A percentile compares a stretch with the other conserved stretches of the same genome.
phyloP scores from a whole-genome alignment of 1,140 invertebrate species.

The Eueides isabella region DNA sequence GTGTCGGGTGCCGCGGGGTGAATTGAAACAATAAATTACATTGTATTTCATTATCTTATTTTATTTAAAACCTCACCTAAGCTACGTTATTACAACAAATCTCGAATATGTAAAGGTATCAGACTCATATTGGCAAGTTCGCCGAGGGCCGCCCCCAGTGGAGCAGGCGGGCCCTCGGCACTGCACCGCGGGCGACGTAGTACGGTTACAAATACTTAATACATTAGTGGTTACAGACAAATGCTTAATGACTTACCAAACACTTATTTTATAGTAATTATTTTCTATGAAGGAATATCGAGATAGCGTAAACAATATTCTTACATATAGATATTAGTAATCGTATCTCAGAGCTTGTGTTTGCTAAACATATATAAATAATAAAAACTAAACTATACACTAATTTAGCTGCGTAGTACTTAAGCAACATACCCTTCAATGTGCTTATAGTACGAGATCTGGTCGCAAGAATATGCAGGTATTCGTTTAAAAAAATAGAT shows the following conservation, averaged over 20 bases:
- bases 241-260: background rate
- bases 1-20: too few species aligned
- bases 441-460: too few species aligned
- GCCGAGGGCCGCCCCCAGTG: background rate
- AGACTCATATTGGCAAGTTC: conserved; percentile 66
- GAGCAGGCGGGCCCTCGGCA: background rate
- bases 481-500: too few species aligned
- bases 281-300: background rate
- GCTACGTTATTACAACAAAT: conserved; percentile 26
- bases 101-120: conserved; percentile 47
- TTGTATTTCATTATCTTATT: background rate
- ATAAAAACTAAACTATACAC: too few species aligned
- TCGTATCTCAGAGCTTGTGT: background rate
- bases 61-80: background rate
- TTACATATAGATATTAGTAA: background rate
- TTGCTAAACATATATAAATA: too few species aligned
- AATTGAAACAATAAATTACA: background rate
- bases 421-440: too few species aligned
- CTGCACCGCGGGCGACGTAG: background rate
- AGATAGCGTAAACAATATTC: background rate
- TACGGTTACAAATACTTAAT: background rate
- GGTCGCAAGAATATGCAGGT: too few species aligned
- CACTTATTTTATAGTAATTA: background rate
- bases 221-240: background rate
- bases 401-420: too few species aligned